Evolutionary conservation across 2,113 vertebrate species (phyloP).

Genomic region (Misgurnus anguillicaudatus): DNA sequence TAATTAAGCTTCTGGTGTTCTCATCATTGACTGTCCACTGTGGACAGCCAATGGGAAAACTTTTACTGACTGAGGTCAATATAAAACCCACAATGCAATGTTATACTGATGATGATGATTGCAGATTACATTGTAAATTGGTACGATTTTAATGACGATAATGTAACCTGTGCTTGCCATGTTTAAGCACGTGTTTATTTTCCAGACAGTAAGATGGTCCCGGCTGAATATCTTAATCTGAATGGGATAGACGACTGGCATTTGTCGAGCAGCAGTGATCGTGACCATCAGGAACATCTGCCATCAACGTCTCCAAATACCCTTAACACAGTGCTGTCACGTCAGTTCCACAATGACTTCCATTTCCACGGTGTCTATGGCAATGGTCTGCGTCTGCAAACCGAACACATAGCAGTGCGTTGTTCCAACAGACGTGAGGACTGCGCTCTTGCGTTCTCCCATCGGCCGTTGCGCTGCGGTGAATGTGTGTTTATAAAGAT

Average conservation of each 20-base stretch:
- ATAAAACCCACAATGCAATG: conserved; percentile 5
- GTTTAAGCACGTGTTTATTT: conserved; percentile 16
- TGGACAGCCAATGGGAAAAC: not conserved
- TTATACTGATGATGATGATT: conserved; percentile 18
- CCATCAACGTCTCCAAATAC: conserved; percentile 78
- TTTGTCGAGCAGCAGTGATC: conserved; percentile 86
- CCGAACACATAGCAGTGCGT: conserved; percentile 84
- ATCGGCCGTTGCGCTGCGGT: conserved; percentile 79
- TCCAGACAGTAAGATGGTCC: conserved; percentile 89
- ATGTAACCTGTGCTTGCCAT: not conserved
- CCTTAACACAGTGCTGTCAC: conserved; percentile 84
- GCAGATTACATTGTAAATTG: too few species aligned
- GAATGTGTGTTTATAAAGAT: conserved; percentile 89
- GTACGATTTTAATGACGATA: conserved; percentile 23
- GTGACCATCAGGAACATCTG: conserved; percentile 77
- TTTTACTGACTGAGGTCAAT: conserved; percentile 19
- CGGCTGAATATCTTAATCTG: conserved; percentile 82
- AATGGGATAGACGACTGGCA: conserved; percentile 80
- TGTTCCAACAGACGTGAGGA: conserved; percentile 83
- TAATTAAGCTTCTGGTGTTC: conserved; percentile 21
- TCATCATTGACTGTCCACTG: conserved; percentile 11
- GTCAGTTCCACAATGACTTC: conserved; percentile 83
- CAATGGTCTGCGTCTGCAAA: conserved; percentile 79
- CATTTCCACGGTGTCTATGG: conserved; percentile 87
- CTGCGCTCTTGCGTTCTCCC: conserved; percentile 89